phyloP scores from a whole-genome alignment of 2,888 invertebrate species.

The Azorinus chamasolen region DNA sequence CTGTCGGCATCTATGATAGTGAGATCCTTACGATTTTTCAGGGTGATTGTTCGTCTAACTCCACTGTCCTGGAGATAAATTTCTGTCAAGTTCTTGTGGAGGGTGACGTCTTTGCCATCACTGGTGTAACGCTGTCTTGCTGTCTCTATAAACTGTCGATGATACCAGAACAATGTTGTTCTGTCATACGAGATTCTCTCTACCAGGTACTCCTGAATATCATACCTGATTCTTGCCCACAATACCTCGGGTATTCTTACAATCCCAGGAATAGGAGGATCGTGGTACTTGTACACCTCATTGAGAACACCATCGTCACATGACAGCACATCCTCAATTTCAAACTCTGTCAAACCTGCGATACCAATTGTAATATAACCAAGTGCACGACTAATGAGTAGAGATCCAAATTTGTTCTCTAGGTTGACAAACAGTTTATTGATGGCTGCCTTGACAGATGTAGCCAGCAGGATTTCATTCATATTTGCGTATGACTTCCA shows the following conservation, averaged over 20 bases:
- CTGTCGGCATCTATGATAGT: slow-evolving; percentile 79
- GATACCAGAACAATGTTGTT: slow-evolving; percentile 83
- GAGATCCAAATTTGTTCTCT: slow-evolving; percentile 79
- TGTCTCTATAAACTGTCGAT: slow-evolving; percentile 82
- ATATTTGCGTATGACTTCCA: slow-evolving; percentile 78
- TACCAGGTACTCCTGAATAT: slow-evolving; percentile 81
- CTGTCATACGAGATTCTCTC: slow-evolving; percentile 80
- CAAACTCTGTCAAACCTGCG: slow-evolving; percentile 82
- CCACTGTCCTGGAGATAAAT: slow-evolving; percentile 75
- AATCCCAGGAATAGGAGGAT: slow-evolving; percentile 83
- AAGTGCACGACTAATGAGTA: slow-evolving; percentile 75
- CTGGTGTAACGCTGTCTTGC: slow-evolving; percentile 74
- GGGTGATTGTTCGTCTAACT: slow-evolving; percentile 74
- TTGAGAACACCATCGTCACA: slow-evolving; percentile 82
- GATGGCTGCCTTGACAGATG: slow-evolving; percentile 78
- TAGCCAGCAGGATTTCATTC: slow-evolving; percentile 56
- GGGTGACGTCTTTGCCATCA: slow-evolving; percentile 55
- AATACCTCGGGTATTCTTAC: slow-evolving; percentile 82
- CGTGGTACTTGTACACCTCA: slow-evolving; percentile 82
- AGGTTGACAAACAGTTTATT: slow-evolving; percentile 76
- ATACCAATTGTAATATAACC: slow-evolving; percentile 81
- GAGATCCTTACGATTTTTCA: slow-evolving; percentile 74
- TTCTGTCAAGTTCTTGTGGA: slow-evolving; percentile 76
- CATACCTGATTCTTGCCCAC: slow-evolving; percentile 80
- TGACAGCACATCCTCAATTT: slow-evolving; percentile 84